Percentiles rank a stretch among this genome's conserved stretches.
These are phyloP conservation scores for Megaceryle torquata DNA, from an alignment of 2,113 vertebrate species.

Conservation along the genomic window DNA sequence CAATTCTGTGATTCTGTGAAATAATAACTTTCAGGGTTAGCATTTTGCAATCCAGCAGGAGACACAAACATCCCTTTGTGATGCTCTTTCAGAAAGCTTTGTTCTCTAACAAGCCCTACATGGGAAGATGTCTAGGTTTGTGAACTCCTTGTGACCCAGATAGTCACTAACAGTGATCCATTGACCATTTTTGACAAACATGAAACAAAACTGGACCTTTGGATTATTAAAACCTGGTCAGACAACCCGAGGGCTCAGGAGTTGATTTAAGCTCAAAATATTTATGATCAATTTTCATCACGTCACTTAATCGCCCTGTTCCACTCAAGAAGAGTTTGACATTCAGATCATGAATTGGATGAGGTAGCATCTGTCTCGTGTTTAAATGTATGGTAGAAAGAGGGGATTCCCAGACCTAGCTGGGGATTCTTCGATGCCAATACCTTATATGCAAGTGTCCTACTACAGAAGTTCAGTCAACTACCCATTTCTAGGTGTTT, in stretches of 20 bases:
- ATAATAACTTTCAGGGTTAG: background rate
- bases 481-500: background rate
- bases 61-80: background rate
- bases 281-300: background rate
- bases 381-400: background rate
- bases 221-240: background rate
- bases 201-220: background rate
- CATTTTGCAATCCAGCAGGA: background rate
- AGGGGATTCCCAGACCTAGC: background rate
- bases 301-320: background rate
- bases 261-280: background rate
- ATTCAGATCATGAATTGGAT: background rate
- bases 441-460: background rate
- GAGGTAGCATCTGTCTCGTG: background rate
- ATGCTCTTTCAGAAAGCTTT: background rate
- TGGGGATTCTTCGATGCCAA: background rate
- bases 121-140: background rate
- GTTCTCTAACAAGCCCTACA: background rate
- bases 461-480: background rate
- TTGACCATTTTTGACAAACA: background rate
- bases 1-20: too few species aligned
- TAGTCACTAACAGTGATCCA: background rate
- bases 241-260: background rate
- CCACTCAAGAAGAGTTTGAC: background rate
- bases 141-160: background rate